Base-by-base conservation (phyloP, 2,797 vertebrate species). In the Hephaestus fuliginosus region DNA sequence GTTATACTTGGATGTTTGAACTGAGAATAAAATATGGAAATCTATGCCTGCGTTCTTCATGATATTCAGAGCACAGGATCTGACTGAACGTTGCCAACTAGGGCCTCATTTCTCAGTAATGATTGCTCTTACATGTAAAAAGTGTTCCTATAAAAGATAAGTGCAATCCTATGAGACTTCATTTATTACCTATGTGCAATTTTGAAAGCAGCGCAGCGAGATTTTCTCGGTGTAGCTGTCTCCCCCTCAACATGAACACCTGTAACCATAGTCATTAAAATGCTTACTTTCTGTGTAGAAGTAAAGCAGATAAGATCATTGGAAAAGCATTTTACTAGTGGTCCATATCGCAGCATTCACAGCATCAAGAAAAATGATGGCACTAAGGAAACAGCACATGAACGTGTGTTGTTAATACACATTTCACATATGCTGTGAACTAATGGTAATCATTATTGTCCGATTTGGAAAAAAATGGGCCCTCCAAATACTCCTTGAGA, bases 121-220 rank as follows among this genome's bases (percentile, higher is more conserved):
- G 61, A 69, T 18, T 60, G 25, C 51, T 82, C 33, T 69, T 56
- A 33, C 17, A 79, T 76, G 65, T 41, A 62, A 55, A 51, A 44
- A 70, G 7, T 1, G 10, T 62, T 52, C 15, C 15, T 25, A 12
- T 57, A 17, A 62, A 64, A 36, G 15, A 46, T 9, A 17, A 44
- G 39, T 17, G 18, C 49, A 14, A 67, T 65, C 28, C 18, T 46
- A 10, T 41, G 28, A 61, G 36, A 57, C 43, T 49, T 41, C 1
- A 28, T 57, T 51, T 51, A 57, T 39, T 49, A 66, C 33, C 28
- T 25, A 18, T 12, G 25, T 63, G 44, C 62, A 33, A 53, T 28
- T 56, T 41, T 56, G 17, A 60, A 65, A 25, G 33, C 2, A 39
- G 14, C 5, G 44, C 25, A 43, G 7, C 30, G 20, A 58, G 25